Evolutionary conservation across 2,113 vertebrate species (phyloP), one percentile per base, ranked within the genome.

Genomic region (Hypocryptadius cinnamomeus): DNA sequence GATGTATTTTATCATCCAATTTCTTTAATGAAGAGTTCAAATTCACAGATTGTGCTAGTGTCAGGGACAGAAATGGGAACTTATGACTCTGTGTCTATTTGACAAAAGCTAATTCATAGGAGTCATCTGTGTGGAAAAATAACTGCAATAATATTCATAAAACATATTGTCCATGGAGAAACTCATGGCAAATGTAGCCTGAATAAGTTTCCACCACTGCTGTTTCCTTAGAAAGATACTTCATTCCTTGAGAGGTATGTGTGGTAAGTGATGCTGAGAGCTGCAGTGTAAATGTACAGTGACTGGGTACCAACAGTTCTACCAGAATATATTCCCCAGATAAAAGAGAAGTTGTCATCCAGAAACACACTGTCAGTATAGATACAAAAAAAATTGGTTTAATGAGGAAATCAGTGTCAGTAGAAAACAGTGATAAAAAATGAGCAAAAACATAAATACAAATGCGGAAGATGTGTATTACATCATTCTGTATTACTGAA

Each of bases 71-170:
- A 22, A 91, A 85, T 50, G 28, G 70, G 35, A 93, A 92, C 50
- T 50, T 73, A 76, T 42, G 63, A 42, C n/a, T 83, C 72, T 37
- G 6, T 56, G 30, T 53, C 27, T 70, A 5, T 59, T 61, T 91
- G 54, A 87, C 48, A 91, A 90, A 94, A 94, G 21, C 27, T 80
- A 80, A 90, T 91, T 91, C 92, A 77, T 47, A 70, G 40, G 24
- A 92, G 50, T 85, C 35, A 50, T 65, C 59, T 63, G 33, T 51
- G 51, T 66, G 68, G 92, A 94, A 89, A 92, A 96, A 93, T 27
- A 80, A 63, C 45, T 27, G 64, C 71, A 60, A 60, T 22, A 21
- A n/a, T 30, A 70, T 59, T 92, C 74, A 78, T 82, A 89, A 87
- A 96, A 74, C 10, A 77, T 57, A 85, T 37, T 89, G 44, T 23